Base-by-base conservation (phyloP, 2,797 vertebrate genomes). In the Clarias laeviceps region DNA sequence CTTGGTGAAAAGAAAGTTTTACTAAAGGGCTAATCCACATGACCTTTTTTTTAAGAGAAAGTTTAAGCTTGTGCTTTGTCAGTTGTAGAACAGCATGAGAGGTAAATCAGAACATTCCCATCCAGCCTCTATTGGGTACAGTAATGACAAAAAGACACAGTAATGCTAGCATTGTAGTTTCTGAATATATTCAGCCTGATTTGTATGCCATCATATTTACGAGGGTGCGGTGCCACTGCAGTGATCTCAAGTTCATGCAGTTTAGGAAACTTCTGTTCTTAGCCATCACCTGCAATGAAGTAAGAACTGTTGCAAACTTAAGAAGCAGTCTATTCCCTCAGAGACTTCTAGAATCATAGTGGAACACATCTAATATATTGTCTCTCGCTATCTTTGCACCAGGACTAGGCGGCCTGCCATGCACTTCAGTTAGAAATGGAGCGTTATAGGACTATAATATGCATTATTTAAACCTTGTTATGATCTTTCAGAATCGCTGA, bases 381-480 rank as follows among this genome's bases (percentile, higher is more conserved):
- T 57, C 50, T 37, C 29, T 11, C 20, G 64, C 54, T 40, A 82
- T 32, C 32, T 37, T 32, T 59, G 61, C n/a, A 34, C 34, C 34
- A 15, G 20, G 22, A 70, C 29, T 18, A 18, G 15, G 14, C 56
- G 4, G 32, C 11, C 32, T 82, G 56, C 81, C 32, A 14, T 27
- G 54, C 9, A 45, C 65, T 17, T 27, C 17, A 45, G 57, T 50
- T 83, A 5, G 17, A 62, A 61, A 62, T 64, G 56, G 34, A 62
- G 82, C n/a, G 22, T 29, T 61, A 50, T 5, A 50, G 69, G n/a
- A 45, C 17, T 62, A 74, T 27, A 61, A 62, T 29, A 62, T 83
- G 37, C 69, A 83, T 83, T 62, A 83, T 83, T 73, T 50, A 83
- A 9, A 12, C 15, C n/a, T 61, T 45, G n/a, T 66, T 56, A 61